Evolutionary conservation across 2,888 invertebrate genomes (phyloP).

Genomic region (Mystacides longicornis): DNA sequence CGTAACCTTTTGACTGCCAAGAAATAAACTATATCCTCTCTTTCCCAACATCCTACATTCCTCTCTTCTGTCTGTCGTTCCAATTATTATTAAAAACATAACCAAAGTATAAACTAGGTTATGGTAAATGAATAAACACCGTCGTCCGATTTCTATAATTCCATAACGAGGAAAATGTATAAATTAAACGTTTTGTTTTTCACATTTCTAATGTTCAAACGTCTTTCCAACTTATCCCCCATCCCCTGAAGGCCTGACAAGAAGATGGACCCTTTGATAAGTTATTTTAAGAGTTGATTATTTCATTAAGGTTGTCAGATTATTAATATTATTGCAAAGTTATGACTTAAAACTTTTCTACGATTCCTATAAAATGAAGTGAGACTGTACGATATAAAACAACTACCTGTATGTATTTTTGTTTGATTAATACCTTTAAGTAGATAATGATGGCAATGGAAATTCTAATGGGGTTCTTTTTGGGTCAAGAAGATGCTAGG

Average conservation of each 20-base stretch:
- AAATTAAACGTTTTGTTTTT: constrained; percentile 20
- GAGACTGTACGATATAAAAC: no score
- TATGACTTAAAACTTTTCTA: no score
- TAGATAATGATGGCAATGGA: no score
- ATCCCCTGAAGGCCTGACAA: not conserved
- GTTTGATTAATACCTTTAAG: no score
- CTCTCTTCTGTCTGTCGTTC: not conserved
- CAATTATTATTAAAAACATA: not conserved
- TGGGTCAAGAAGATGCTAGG: no score
- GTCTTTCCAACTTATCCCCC: not conserved
- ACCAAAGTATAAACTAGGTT: not conserved
- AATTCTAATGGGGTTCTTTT: no score
- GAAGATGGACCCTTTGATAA: no score
- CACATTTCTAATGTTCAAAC: not conserved
- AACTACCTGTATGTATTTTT: no score
- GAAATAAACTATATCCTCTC: constrained; percentile 1
- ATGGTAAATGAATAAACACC: constrained; percentile 15
- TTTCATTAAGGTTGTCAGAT: no score
- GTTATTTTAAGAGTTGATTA: no score
- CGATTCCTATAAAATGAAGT: no score
- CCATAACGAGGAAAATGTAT: constrained; percentile 17
- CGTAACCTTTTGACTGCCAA: not conserved
- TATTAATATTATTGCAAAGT: no score
- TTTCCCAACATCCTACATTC: not conserved
- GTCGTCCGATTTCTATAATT: constrained; percentile 4